These are phyloP conservation scores for Drosophila jambulina DNA, from an alignment of 1,140 invertebrate species.

Conservation along the genomic window DNA sequence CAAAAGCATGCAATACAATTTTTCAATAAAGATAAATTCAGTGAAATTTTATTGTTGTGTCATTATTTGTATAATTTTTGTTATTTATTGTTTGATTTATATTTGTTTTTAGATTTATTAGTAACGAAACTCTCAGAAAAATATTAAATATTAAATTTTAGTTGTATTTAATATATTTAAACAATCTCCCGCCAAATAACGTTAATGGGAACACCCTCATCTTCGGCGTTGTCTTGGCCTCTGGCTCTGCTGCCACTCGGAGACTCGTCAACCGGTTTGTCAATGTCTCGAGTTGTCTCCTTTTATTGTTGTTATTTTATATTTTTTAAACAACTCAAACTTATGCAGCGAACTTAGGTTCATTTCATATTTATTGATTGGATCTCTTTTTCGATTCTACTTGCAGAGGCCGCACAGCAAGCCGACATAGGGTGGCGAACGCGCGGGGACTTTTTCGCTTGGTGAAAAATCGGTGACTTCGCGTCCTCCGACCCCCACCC, in stretches of 20 bases:
- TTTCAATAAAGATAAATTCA: too few relatives aligned
- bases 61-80: too few relatives aligned
- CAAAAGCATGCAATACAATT: too few relatives aligned
- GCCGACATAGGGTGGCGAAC: constrained; percentile 36
- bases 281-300: constrained; percentile 30
- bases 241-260: neutral
- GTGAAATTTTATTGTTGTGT: too few relatives aligned
- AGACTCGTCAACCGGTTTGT: constrained; percentile 45
- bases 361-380: constrained; percentile 55
- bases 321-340: constrained; percentile 40
- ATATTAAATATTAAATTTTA: too few relatives aligned
- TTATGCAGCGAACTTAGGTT: constrained; percentile 34
- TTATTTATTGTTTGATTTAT: too few relatives aligned
- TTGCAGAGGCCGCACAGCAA: constrained; percentile 61
- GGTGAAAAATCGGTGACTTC: constrained; percentile 1
- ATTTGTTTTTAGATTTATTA: too few relatives aligned
- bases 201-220: constrained; percentile 37
- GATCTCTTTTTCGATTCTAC: constrained; percentile 28
- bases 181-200: constrained; percentile 2
- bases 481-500: constrained; percentile 17
- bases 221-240: constrained; percentile 31
- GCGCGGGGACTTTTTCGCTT: neutral
- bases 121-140: too few relatives aligned
- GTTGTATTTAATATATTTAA: neutral
- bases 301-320: neutral